phyloP scores from a whole-genome alignment of 2,113 vertebrate genomes.

The Chamaetylas fuelleborni region DNA sequence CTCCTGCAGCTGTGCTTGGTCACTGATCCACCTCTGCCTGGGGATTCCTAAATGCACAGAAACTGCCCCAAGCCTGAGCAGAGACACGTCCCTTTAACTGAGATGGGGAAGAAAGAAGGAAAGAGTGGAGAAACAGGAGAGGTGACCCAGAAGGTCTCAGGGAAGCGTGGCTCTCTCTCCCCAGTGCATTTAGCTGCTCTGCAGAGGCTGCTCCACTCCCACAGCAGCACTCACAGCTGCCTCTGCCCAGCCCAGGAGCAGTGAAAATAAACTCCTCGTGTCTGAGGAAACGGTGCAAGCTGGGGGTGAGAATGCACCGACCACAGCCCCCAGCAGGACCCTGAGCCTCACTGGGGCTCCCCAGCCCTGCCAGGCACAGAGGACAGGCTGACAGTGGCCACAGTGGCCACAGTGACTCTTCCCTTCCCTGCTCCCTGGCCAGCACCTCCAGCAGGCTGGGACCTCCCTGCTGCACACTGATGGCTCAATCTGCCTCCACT shows the following conservation, averaged over 20 bases:
- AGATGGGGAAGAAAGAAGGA: background rate
- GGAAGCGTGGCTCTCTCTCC: background rate
- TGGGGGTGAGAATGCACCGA: background rate
- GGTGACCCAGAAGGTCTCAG: accelerated
- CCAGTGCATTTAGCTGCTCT: background rate
- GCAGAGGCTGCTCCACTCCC: background rate
- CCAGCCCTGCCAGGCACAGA: background rate
- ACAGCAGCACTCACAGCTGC: background rate
- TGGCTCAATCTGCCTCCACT: background rate
- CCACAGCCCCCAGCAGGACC: background rate
- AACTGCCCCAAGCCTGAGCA: background rate
- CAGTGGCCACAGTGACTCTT: background rate
- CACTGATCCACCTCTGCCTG: accelerated
- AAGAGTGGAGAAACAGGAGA: background rate
- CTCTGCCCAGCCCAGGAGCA: background rate
- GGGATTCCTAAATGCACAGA: accelerated
- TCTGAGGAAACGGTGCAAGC: accelerated
- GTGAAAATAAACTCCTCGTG: background rate
- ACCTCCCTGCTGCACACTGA: background rate
- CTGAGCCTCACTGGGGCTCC: background rate
- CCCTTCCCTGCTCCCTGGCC: background rate
- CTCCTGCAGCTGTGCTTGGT: background rate
- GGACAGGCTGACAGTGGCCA: background rate
- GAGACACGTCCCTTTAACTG: too few relatives aligned
- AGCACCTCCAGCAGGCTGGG: too few relatives aligned